phyloP scores from a whole-genome alignment of 2,113 vertebrate species.

The Mus pahari region DNA sequence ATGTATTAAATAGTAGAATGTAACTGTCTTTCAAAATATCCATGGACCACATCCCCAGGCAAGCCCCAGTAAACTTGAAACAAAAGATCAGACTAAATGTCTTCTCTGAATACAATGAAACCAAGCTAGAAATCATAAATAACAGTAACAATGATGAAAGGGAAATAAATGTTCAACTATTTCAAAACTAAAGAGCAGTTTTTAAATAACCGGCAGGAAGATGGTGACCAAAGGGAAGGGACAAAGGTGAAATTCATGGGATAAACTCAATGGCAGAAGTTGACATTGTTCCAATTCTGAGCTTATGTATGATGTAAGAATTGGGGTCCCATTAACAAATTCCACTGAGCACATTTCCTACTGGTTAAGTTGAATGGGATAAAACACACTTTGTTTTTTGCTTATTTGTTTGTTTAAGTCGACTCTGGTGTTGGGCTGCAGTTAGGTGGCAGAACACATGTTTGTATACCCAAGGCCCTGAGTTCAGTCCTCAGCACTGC shows the following conservation, averaged over 20 bases:
- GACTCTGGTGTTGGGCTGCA: not conserved
- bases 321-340: not conserved
- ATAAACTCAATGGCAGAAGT: not conserved
- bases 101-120: not conserved
- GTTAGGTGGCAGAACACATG: too few species aligned
- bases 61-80: conserved; percentile 22
- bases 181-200: not conserved
- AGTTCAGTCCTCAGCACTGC: not conserved
- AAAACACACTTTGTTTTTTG: not conserved
- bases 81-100: not conserved
- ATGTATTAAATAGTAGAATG: not conserved
- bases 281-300: not conserved
- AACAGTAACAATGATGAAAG: not conserved
- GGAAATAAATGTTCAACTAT: not conserved
- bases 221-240: not conserved
- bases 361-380: not conserved
- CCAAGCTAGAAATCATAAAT: not conserved
- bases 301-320: conserved; percentile 10
- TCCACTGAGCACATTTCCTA: not conserved
- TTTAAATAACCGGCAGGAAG: not conserved
- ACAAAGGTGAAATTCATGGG: not conserved
- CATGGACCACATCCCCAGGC: not conserved
- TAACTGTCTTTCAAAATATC: not conserved
- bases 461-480: not conserved
- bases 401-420: not conserved